Evolutionary conservation across 2,797 vertebrate species (phyloP).

Genomic region (Novumbra hubbsi): DNA sequence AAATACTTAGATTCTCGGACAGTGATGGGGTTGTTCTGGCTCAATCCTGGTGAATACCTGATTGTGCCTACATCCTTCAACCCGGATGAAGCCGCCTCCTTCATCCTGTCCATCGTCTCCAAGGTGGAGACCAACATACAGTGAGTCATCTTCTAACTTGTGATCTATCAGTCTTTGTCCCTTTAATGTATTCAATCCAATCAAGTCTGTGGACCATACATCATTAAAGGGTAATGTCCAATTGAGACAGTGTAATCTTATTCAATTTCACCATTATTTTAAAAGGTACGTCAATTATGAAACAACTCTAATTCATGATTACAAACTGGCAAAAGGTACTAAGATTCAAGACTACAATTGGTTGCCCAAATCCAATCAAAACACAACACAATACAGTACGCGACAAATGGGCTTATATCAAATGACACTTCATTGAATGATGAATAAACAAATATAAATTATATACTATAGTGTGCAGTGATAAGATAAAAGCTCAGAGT

Average conservation of each 20-base stretch:
- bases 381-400: too few species aligned
- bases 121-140: conserved; percentile 49
- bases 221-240: neutral
- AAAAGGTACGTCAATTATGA: too few species aligned
- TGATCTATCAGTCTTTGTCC: neutral
- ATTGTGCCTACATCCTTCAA: conserved; percentile 62
- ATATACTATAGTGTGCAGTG: too few species aligned
- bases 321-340: too few species aligned
- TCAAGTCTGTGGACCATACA: neutral
- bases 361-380: too few species aligned
- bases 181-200: neutral
- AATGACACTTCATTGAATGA: too few species aligned
- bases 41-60: conserved; percentile 66
- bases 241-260: neutral
- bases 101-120: conserved; percentile 63
- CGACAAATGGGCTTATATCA: too few species aligned
- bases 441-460: too few species aligned
- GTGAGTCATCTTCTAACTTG: conserved; percentile 44
- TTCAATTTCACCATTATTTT: too few species aligned
- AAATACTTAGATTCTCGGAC: conserved; percentile 47
- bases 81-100: conserved; percentile 51
- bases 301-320: too few species aligned
- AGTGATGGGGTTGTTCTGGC: conserved; percentile 49
- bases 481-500: too few species aligned
- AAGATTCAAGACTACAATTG: too few species aligned